Evolutionary conservation across 2,797 vertebrate genomes (phyloP).

Genomic region (Salarias fasciatus): DNA sequence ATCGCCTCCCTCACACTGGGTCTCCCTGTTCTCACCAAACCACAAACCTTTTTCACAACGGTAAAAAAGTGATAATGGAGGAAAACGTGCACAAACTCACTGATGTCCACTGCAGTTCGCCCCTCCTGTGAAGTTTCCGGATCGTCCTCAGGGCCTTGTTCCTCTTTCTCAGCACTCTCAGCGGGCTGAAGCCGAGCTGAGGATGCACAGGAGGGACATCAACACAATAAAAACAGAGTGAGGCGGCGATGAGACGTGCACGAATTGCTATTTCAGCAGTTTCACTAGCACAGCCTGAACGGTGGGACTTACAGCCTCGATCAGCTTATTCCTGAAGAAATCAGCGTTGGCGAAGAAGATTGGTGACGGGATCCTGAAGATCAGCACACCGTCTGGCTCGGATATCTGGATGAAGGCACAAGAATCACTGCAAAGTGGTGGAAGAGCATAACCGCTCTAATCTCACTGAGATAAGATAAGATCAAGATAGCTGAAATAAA

Average conservation of each 20-base stretch:
- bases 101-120: too few species aligned
- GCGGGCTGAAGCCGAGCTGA: constrained; percentile 92
- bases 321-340: constrained; percentile 91
- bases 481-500: too few species aligned
- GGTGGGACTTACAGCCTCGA: constrained; percentile 84
- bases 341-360: constrained; percentile 94
- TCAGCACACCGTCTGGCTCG: constrained; percentile 89
- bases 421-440: neutral
- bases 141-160: constrained; percentile 92
- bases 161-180: constrained; percentile 90
- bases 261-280: neutral
- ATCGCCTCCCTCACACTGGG: too few species aligned
- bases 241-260: too few species aligned
- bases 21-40: too few species aligned
- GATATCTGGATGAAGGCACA: constrained; percentile 75
- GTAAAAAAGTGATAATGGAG: neutral
- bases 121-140: constrained; percentile 63
- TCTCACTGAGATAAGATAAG: too few species aligned
- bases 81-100: constrained; percentile 18
- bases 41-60: too few species aligned
- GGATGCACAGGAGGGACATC: constrained; percentile 13
- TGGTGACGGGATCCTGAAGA: constrained; percentile 93
- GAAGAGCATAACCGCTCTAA: too few species aligned
- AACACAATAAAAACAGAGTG: too few species aligned
- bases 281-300: neutral